Conservation (phyloP, 2,888 invertebrate genomes). For the Orchesellides sinensis region DNA sequence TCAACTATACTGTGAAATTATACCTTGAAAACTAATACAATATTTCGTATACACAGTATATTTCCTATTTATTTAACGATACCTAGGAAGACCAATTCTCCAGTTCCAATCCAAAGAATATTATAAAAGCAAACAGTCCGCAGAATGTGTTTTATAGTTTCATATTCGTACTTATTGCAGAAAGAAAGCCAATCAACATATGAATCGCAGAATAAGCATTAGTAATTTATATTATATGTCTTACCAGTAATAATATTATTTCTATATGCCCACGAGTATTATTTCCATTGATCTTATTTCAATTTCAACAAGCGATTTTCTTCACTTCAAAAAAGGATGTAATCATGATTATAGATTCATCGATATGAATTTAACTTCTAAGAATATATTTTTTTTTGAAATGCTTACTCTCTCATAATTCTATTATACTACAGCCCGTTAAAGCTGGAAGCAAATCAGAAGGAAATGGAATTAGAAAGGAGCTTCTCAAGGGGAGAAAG, state of each 20-base stretch:
- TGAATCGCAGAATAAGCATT: no score
- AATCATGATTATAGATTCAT: conserved; percentile 11
- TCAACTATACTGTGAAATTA: no score
- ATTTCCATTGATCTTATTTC: conserved; percentile 34
- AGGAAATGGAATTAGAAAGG: neutral
- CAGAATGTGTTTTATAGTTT: neutral
- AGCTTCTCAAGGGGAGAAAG: conserved; percentile 4
- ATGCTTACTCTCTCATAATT: neutral
- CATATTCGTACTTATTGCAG: no score
- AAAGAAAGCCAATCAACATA: no score
- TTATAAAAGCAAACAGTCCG: conserved; percentile 41
- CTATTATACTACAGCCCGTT: neutral
- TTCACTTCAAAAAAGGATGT: neutral
- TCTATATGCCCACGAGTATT: no score
- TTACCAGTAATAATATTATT: no score
- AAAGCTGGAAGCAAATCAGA: conserved; percentile 12
- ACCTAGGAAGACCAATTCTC: no score
- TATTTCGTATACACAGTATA: no score
- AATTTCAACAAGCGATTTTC: conserved; percentile 19
- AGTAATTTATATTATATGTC: no score
- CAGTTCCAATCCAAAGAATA: neutral
- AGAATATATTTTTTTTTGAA: neutral
- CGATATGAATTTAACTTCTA: conserved; percentile 30
- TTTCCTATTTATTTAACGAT: no score
- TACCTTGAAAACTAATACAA: no score